Base-by-base conservation (phyloP, 2,797 vertebrate species). In the Sebastes hubbsi region DNA sequence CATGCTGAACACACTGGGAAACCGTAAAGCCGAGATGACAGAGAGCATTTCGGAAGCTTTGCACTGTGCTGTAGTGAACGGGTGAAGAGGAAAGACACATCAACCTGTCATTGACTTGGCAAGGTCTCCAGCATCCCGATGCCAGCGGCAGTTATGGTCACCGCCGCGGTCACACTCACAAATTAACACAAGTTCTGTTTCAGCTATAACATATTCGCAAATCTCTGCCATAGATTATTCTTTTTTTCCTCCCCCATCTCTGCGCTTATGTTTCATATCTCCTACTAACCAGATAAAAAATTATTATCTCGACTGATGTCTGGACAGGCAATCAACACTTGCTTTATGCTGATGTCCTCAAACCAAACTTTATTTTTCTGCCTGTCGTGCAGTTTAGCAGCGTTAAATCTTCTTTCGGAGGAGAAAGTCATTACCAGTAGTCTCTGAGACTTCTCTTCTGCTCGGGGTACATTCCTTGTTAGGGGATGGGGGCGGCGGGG, bases 341-440 rank as follows among this genome's bases (percentile, higher is more conserved):
- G 72, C 73, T 87, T 88, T 73, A 84, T 66, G 79, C 72, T 61
- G 76, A 88, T 88, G 75, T 77, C 67, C 74, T 85, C 66, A 70
- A 82, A 87, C 82, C 67, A 77, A 90, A 83, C 63, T 90, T 85
- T 64, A 66, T 83, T 91, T 91, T 88, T 87, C 68, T 87, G 77
- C 80, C 83, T 88, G 63, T 84, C 4, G 29, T 81, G 82, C 87
- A 83, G 83, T 91, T 82, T 80, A 78, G 77, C 12, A 1, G 86
- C 72, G 75, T 83, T 93, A 89, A 93, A 92, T 95, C 87, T 94
- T 94, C 87, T 88, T 86, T 82, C 34, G 55, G 64, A 86, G 70
- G 67, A 83, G 85, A 93, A 92, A 91, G 87, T 90, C 90, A 92
- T 94, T 93, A 92, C 82, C 84, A 89, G 89, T 87, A 89, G 87